Conservation (phyloP, 1,140 invertebrate species). For the Drosophila repleta region DNA sequence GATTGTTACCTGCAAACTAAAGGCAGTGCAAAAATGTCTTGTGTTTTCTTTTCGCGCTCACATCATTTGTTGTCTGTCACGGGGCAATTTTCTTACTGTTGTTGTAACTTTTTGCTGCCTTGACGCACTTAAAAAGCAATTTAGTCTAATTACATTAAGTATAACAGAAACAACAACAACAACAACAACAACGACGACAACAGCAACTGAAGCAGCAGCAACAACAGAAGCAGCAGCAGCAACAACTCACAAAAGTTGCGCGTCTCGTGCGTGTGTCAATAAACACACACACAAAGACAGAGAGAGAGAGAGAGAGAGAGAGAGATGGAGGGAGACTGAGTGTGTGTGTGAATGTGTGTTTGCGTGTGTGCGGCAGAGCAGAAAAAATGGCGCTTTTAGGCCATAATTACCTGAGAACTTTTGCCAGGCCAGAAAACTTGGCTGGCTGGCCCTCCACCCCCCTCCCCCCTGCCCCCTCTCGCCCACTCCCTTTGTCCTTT, state of each 20-base stretch:
- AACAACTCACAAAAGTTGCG: constrained; percentile 54
- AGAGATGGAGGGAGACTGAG: constrained; percentile 5
- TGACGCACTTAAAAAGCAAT: constrained; percentile 79
- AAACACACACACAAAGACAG: constrained; percentile 50
- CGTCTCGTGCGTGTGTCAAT: constrained; percentile 74
- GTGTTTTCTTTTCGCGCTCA: constrained; percentile 41
- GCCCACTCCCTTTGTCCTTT: not conserved
- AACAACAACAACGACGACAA: constrained; percentile 31
- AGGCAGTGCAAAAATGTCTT: constrained; percentile 14
- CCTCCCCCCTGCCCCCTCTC: not conserved
- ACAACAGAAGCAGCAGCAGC: constrained; percentile 37
- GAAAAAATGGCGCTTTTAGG: constrained; percentile 78
- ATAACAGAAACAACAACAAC: constrained; percentile 60
- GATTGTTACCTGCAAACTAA: constrained; percentile 2
- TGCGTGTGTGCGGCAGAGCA: constrained; percentile 29
- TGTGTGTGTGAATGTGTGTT: constrained; percentile 14
- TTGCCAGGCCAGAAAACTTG: constrained; percentile 41
- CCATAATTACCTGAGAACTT: constrained; percentile 81
- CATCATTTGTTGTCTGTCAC: constrained; percentile 44
- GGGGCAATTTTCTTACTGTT: constrained; percentile 36
- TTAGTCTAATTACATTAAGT: constrained; percentile 82
- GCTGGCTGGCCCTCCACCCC: not conserved
- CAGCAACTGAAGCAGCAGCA: constrained; percentile 37
- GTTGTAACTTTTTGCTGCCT: constrained; percentile 59
- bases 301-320: not conserved